A percentile compares a stretch with the other conserved stretches of the same genome.
Evolutionary conservation across 2,113 vertebrate species (phyloP).

Genomic region (Rostratula benghalensis): DNA sequence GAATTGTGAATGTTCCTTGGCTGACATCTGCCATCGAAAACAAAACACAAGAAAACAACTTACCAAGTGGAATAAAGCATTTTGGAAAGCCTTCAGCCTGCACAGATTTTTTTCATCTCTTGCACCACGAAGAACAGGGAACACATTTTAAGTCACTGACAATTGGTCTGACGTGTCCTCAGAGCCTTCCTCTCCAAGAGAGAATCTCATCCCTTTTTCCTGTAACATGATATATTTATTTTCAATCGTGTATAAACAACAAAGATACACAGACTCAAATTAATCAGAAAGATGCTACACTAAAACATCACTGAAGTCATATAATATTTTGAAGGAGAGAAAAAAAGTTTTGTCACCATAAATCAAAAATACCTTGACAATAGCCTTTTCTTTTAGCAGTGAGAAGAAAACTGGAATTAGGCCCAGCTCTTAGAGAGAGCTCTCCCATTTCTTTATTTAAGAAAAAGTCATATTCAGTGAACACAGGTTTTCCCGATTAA

Average conservation of each 20-base stretch:
- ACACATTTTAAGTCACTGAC: background rate
- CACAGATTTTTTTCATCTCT: background rate
- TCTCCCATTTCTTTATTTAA: conserved; percentile 28
- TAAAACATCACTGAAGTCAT: background rate
- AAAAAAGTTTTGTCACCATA: background rate
- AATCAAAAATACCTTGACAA: conserved; percentile 14
- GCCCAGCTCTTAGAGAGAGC: background rate
- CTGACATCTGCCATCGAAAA: background rate
- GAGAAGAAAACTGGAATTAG: conserved; percentile 7
- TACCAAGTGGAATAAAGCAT: background rate
- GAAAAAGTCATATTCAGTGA: conserved; percentile 8
- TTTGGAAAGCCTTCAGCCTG: background rate
- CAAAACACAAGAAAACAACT: background rate
- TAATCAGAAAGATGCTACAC: background rate
- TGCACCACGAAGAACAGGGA: background rate
- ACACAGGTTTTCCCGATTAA: conserved; percentile 12
- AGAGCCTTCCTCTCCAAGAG: background rate
- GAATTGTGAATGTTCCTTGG: background rate
- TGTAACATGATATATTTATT: background rate
- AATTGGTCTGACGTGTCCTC: background rate
- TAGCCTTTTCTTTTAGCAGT: background rate
- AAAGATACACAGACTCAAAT: background rate
- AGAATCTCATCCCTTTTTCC: background rate
- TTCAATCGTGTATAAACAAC: background rate
- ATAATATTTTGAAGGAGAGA: background rate